These are phyloP conservation scores for Criorhina ranunculi DNA, from an alignment of 2,888 invertebrate genomes.

Conservation along the genomic window DNA sequence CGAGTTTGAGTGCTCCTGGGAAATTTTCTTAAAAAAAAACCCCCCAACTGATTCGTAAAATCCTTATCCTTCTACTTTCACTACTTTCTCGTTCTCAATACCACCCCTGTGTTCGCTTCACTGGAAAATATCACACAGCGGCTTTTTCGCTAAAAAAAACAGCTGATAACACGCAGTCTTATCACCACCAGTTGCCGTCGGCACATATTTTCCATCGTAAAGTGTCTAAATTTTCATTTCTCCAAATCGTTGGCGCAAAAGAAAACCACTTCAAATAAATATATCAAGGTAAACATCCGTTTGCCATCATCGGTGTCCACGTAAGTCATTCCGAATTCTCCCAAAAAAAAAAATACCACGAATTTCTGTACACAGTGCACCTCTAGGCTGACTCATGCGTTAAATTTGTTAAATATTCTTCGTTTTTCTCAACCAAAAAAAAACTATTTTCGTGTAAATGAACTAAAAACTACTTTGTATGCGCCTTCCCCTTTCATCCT, in stretches of 20 bases:
- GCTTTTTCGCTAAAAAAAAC: conserved; percentile 26
- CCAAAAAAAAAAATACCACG: background rate
- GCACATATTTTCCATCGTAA: conserved; percentile 10
- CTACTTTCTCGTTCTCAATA: background rate
- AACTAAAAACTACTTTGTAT: conserved; percentile 23
- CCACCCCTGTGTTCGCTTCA: conserved; percentile 4
- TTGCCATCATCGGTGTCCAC: background rate
- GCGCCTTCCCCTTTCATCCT: background rate
- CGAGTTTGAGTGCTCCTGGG: too few species aligned
- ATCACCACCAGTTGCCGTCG: conserved; percentile 61
- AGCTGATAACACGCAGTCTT: conserved; percentile 67
- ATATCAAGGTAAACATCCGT: background rate
- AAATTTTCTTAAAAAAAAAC: too few species aligned
- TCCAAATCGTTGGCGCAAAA: background rate
- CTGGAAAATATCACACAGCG: conserved; percentile 27
- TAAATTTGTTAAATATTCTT: conserved; percentile 38
- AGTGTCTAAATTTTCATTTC: conserved; percentile 3
- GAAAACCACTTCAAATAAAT: background rate
- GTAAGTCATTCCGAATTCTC: conserved; percentile 24
- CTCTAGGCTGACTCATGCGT: conserved; percentile 48
- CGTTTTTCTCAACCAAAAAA: conserved; percentile 17
- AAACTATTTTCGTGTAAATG: conserved; percentile 44
- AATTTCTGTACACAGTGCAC: conserved; percentile 20
- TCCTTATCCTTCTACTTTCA: background rate
- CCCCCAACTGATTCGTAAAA: too few species aligned